Evolutionary conservation across 2,888 invertebrate genomes (phyloP), one percentile per base, ranked within the genome.

Genomic region (Leptopterna dolabrata): DNA sequence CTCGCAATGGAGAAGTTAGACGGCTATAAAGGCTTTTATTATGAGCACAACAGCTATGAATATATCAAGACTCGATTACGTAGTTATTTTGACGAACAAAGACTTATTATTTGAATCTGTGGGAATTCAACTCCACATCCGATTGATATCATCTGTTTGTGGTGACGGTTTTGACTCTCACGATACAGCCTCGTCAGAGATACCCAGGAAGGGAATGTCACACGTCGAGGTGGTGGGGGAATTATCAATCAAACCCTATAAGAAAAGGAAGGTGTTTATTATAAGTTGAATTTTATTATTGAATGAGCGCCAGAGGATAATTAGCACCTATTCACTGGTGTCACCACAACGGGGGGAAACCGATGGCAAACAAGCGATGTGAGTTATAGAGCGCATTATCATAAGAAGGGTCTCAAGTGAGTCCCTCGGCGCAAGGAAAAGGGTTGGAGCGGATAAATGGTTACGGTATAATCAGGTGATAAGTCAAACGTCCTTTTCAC

Each of bases 401-500:
- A 87, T 80, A 87, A 87, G 86, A 80, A 80, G 86, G 86, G 78
- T 63, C 43, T 29, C 51, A 16, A 41, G 55, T 43, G 86, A 70
- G 41, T 41, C 14, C 27, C 30, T 45, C 16, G 16, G 45, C 85
- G 19, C 36, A 19, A 11, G 86, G 78, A 87, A 51, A 87, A 70
- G 80, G 80, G 63, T 80, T 70, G 86, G 43, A 41, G 27, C 36
- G 27, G 86, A 87, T 70, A 87, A 87, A 87, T 87, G 55, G 80
- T 43, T 78, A 16, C 86, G 86, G 86, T 80, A 87, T 87, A 87
- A 87, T 87, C 86, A 87, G 86, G 80, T 80, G 80, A 87, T 87
- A 87, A 87, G 86, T 87, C 86, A 87, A 80, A 87, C 47, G 86
- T 87, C 86, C 80, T 63, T 87, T 80, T 87, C 86, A 87, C 86